Base-by-base conservation (phyloP, 2,113 vertebrate genomes). In the Cyanistes caeruleus region DNA sequence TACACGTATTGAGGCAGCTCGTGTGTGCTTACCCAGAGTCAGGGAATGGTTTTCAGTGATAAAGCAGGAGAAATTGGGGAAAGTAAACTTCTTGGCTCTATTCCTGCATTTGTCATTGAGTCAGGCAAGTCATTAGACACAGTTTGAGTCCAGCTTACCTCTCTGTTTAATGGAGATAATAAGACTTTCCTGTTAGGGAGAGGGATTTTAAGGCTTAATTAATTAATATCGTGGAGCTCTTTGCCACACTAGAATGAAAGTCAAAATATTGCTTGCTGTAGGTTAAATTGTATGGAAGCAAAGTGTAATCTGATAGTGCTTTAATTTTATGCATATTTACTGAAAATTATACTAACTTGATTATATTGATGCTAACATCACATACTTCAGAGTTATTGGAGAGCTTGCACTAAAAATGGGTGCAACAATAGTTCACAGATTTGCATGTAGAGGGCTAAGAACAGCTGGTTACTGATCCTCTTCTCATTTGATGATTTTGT, bases 141-240 rank as follows among this genome's bases (percentile, higher is more conserved):
- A 68, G 55, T 86, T 52, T 93, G 82, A 90, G 68, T 94, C 48
- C 49, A 49, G 79, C 73, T 94, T 95, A 96, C 92, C 88, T 95
- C 72, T 95, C 95, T 96, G 92, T 89, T 92, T 68, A 84, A 93
- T 73, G 88, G 64, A 95, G 96, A 95, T 93, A 94, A 87, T 74
- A 93, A 46, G 84, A 84, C 73, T 92, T 95, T 75, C 30, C 56
- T 81, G 35, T 72, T 81, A 68, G 9, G 49, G 60, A 60, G 63
- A 88, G 73, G 94, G 83, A 90, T 74, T 92, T 82, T 64, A 81
- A 87, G 52, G 86, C 76, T 94, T 93, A 92, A 92, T 92, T 95
- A 88, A 94, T 96, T 95, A 90, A 89, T 90, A 58, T 68, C 24
- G 52, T 46, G 68, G 30, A 89, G 52, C 88, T 84, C 68, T 86